A percentile compares a stretch with the other conserved stretches of the same genome.
These are phyloP conservation scores for Caenorhabditis sp. DNA, from an alignment of 2,888 invertebrate species.

Conservation along the genomic window DNA sequence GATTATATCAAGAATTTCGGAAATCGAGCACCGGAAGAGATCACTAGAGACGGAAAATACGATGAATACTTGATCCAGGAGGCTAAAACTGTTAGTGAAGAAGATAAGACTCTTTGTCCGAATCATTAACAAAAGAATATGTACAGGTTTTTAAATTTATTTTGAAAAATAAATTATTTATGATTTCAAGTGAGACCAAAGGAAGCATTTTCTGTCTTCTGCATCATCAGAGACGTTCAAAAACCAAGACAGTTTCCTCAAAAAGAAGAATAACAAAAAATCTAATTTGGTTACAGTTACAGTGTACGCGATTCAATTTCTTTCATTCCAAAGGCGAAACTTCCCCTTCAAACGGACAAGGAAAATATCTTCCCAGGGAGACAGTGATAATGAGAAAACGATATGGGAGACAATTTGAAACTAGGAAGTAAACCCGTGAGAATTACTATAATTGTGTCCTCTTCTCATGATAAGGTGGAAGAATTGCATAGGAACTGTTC, in stretches of 20 bases:
- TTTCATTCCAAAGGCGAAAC: background rate
- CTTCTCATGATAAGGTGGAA: constrained; percentile 14
- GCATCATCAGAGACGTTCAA: background rate
- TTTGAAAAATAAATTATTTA: background rate
- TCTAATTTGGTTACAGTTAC: constrained; percentile 20
- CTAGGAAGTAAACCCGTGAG: constrained; percentile 18
- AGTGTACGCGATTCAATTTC: constrained; percentile 12
- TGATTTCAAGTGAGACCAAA: no score
- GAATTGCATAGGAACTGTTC: constrained; percentile 25
- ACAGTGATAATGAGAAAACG: background rate
- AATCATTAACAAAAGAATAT: constrained; percentile 38
- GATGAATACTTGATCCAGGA: constrained; percentile 71
- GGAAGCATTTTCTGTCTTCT: no score
- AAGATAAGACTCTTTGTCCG: constrained; percentile 69
- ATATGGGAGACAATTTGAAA: constrained; percentile 11
- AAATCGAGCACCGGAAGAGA: constrained; percentile 75
- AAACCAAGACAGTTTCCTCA: background rate
- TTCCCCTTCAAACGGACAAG: background rate
- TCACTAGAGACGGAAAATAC: constrained; percentile 73
- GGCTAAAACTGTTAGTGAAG: constrained; percentile 67
- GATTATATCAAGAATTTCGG: constrained; percentile 86
- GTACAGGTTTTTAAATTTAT: constrained; percentile 36
- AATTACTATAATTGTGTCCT: constrained; percentile 20
- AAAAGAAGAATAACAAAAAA: constrained; percentile 9
- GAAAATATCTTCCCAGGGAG: constrained; percentile 15